These are phyloP conservation scores for Chaetodon trifasciatus DNA, from an alignment of 2,797 vertebrate species.

Conservation along the genomic window DNA sequence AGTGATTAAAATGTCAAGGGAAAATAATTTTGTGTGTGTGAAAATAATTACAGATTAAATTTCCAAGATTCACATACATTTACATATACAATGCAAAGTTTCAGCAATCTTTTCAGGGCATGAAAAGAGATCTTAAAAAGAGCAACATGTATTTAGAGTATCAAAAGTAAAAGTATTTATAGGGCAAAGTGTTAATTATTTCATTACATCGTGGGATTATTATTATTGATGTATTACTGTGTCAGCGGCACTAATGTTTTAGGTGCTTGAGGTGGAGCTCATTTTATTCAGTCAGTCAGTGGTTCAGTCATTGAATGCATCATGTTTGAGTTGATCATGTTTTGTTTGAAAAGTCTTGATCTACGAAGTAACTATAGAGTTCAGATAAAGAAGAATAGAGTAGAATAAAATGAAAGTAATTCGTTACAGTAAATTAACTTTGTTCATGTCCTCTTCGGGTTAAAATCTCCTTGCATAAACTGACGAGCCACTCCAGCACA, in stretches of 20 bases:
- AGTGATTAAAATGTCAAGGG: conserved; percentile 41
- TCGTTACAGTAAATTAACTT: background rate
- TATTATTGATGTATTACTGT: too few species aligned
- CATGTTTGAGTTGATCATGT: background rate
- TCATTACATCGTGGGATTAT: too few species aligned
- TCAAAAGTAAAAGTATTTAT: too few species aligned
- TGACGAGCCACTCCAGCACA: conserved; percentile 29
- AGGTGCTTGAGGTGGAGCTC: background rate
- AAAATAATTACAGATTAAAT: conserved; percentile 7
- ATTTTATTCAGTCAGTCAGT: background rate
- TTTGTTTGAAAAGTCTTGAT: background rate
- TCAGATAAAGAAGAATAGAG: background rate
- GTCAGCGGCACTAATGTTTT: background rate
- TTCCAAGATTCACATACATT: background rate
- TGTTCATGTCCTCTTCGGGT: background rate
- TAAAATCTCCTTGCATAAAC: background rate
- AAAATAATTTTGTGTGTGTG: conserved; percentile 7
- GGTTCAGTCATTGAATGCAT: background rate
- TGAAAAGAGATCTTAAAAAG: background rate
- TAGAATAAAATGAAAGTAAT: background rate
- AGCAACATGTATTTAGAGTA: too few species aligned
- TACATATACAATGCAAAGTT: background rate
- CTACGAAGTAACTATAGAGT: background rate
- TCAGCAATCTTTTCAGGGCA: background rate
- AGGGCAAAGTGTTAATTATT: too few species aligned